Percentiles rank a stretch among this genome's conserved stretches.
Evolutionary conservation across 2,888 invertebrate species (phyloP).

Genomic region (Pelosia muscerda): DNA sequence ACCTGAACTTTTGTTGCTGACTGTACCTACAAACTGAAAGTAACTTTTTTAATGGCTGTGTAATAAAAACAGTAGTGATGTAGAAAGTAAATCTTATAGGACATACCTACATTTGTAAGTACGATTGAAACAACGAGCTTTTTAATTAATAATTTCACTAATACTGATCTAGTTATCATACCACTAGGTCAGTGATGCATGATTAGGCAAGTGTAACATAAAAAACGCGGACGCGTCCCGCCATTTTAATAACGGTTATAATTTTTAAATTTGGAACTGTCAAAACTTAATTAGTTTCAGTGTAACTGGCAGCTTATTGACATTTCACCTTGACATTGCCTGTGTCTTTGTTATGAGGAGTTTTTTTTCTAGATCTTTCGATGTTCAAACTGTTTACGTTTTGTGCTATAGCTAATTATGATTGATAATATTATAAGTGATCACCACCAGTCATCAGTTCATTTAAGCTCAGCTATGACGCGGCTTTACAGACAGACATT

Average conservation of each 20-base stretch:
- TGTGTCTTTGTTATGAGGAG: constrained; percentile 1
- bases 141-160: constrained; percentile 19
- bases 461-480: no score
- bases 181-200: constrained; percentile 34
- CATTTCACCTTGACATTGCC: constrained; percentile 28
- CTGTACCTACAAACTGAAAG: neutral
- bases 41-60: neutral
- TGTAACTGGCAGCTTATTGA: constrained; percentile 15
- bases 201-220: constrained; percentile 35
- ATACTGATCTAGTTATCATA: constrained; percentile 19
- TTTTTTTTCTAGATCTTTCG: neutral
- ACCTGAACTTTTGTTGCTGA: neutral
- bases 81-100: neutral
- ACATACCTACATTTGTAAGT: constrained; percentile 6
- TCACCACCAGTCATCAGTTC: no score
- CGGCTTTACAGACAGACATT: no score
- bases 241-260: constrained; percentile 38
- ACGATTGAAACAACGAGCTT: neutral
- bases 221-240: constrained; percentile 18
- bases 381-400: no score
- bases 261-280: constrained; percentile 40
- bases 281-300: constrained; percentile 33
- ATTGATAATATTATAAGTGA: neutral
- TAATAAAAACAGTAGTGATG: neutral
- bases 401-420: neutral